Evolutionary conservation across 1,140 invertebrate species (phyloP).

Genomic region (Atta cephalotes): DNA sequence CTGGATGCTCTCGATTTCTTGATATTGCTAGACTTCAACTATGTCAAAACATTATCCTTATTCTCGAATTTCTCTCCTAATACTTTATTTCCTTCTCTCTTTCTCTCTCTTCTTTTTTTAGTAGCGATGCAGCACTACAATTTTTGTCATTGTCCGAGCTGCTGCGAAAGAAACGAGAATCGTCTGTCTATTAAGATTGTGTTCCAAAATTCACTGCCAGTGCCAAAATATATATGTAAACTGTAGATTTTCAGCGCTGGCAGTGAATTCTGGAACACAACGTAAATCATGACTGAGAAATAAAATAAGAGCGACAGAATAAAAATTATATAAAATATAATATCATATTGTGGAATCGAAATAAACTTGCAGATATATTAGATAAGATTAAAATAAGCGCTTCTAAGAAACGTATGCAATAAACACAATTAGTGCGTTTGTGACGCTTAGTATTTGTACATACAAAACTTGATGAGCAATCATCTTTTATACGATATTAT

Average conservation of each 20-base stretch:
- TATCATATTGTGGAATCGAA: neutral
- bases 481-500: neutral
- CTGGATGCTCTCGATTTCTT: conserved; percentile 33
- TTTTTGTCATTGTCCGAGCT: conserved; percentile 30
- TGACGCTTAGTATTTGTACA: neutral
- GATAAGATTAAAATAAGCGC: neutral
- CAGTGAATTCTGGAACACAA: too few relatives aligned
- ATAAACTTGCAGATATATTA: neutral
- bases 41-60: conserved; percentile 12
- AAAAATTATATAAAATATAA: neutral
- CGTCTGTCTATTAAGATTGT: too few relatives aligned
- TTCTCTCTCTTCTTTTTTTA: conserved; percentile 1
- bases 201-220: too few relatives aligned
- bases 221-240: too few relatives aligned
- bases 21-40: conserved; percentile 42
- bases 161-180: neutral
- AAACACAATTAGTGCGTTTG: neutral
- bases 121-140: neutral
- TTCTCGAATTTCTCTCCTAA: neutral
- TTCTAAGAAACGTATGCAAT: neutral
- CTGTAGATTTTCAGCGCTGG: too few relatives aligned
- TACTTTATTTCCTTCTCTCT: neutral
- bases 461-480: conserved; percentile 18
- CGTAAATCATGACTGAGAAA: neutral
- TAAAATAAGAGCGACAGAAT: neutral